These are phyloP conservation scores for Xyrauchen texanus DNA, from an alignment of 2,113 vertebrate genomes.

Conservation along the genomic window DNA sequence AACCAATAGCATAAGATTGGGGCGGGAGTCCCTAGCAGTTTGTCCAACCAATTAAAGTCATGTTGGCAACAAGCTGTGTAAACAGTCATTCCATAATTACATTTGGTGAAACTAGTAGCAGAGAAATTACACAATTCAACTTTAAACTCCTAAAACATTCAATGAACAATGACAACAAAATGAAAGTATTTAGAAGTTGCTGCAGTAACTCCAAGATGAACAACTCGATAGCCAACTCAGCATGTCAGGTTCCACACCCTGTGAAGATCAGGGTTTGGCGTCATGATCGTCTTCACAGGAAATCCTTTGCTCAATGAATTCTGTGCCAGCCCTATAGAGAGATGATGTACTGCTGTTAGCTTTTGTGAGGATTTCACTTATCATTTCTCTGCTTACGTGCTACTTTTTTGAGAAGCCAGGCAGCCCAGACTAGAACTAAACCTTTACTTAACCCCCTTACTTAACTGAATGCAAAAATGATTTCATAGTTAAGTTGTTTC, in stretches of 20 bases:
- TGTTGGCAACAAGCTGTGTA: no score
- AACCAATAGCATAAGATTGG: no score
- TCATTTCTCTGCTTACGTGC: neutral
- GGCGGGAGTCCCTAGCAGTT: no score
- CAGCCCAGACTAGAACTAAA: neutral
- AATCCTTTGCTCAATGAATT: slow-evolving; percentile 27
- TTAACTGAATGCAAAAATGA: neutral
- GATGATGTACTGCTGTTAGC: neutral
- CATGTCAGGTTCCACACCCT: neutral
- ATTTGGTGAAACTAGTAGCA: no score
- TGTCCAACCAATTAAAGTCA: no score
- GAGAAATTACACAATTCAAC: no score
- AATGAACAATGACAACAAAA: neutral
- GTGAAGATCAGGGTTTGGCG: neutral
- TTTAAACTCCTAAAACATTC: no score
- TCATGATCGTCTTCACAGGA: slow-evolving; percentile 6
- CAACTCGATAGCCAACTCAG: neutral
- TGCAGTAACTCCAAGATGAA: neutral
- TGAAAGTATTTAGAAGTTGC: neutral
- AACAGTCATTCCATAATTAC: no score
- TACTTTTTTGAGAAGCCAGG: neutral
- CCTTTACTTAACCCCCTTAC: neutral
- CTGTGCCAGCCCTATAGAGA: slow-evolving; percentile 5
- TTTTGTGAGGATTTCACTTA: neutral
- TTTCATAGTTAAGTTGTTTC: no score